Conservation (phyloP, 2,797 vertebrate genomes). For the Buceros bicornis region DNA sequence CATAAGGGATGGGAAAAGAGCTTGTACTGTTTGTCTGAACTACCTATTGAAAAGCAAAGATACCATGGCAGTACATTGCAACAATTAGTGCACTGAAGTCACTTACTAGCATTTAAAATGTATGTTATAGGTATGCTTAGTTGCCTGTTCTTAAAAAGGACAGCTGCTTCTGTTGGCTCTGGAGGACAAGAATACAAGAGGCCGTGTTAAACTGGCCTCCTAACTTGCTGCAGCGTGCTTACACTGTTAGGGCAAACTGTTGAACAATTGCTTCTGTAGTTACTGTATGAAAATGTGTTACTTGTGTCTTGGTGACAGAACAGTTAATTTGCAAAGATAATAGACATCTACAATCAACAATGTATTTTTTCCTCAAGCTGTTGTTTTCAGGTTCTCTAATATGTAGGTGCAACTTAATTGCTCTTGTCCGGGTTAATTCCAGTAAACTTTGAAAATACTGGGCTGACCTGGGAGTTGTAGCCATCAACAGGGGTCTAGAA, state of each 20-base stretch:
- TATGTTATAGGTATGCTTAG: not conserved
- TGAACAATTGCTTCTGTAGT: not conserved
- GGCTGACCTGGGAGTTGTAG: not conserved
- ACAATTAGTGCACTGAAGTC: not conserved
- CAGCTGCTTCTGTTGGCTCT: not conserved
- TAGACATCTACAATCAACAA: not conserved
- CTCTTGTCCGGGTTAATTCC: not conserved
- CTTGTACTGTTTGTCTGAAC: not conserved
- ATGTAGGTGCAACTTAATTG: not conserved
- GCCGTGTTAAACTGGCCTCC: not conserved
- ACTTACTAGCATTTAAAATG: not conserved
- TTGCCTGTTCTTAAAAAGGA: not conserved
- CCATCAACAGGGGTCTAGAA: not conserved
- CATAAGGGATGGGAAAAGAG: not conserved
- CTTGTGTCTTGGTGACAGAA: not conserved
- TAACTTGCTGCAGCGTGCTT: not conserved
- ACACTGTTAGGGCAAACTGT: fast-evolving
- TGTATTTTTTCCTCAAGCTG: not conserved
- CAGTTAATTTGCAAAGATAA: not conserved
- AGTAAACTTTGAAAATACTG: not conserved
- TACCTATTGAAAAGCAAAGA: not conserved
- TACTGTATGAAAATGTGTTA: not conserved
- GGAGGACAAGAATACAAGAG: not conserved
- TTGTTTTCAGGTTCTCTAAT: not conserved
- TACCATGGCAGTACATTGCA: not conserved